Percentiles rank a stretch among this genome's conserved stretches.
These are phyloP conservation scores for Antennarius striatus DNA, from an alignment of 2,113 vertebrate genomes.

Conservation along the genomic window DNA sequence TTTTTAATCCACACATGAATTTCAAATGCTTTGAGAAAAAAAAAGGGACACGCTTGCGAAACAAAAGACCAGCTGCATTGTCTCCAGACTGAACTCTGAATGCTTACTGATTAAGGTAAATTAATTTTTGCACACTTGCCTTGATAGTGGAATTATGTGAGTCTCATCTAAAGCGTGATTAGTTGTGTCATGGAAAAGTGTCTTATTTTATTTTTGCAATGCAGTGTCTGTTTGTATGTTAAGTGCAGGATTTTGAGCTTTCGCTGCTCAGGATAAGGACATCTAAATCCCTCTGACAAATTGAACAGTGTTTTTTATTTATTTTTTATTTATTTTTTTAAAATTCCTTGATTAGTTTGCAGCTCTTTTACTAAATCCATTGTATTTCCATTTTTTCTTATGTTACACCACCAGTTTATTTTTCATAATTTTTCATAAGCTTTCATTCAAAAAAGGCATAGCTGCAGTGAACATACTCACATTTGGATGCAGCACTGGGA, in stretches of 20 bases:
- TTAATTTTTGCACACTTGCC: background rate
- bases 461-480: constrained; percentile 17
- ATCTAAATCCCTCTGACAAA: constrained; percentile 15
- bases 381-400: constrained; percentile 19
- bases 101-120: constrained; percentile 4
- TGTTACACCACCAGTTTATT: constrained; percentile 23
- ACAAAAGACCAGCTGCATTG: background rate
- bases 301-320: constrained; percentile 23
- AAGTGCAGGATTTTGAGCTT: background rate
- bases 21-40: background rate
- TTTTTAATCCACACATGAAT: background rate
- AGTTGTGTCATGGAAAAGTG: background rate
- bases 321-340: background rate
- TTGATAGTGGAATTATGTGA: background rate
- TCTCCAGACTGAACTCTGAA: background rate
- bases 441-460: constrained; percentile 38
- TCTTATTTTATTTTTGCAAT: background rate
- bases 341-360: constrained; percentile 19
- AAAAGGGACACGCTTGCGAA: constrained; percentile 13
- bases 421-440: constrained; percentile 31
- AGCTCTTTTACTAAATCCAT: constrained; percentile 14
- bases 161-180: constrained; percentile 1
- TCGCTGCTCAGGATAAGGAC: background rate
- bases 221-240: background rate
- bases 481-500: constrained; percentile 49